A percentile compares a stretch with the other conserved stretches of the same genome.
These are phyloP conservation scores for Cylas formicarius DNA, from an alignment of 1,140 invertebrate genomes.

Conservation along the genomic window DNA sequence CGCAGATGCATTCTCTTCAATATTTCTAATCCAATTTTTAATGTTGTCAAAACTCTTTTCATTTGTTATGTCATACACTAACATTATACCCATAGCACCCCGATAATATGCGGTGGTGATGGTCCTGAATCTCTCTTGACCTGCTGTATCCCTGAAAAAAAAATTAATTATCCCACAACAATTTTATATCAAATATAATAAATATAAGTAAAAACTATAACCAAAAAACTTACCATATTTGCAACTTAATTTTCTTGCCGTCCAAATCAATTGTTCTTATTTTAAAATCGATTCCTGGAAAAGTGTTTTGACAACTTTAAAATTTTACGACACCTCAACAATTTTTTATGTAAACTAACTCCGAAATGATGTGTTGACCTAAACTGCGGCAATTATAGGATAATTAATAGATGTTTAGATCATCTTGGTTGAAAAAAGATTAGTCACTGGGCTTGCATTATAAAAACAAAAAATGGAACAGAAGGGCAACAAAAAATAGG, in stretches of 20 bases:
- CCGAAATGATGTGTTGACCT: neutral
- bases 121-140: slow-evolving; percentile 93
- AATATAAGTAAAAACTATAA: neutral
- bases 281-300: slow-evolving; percentile 97
- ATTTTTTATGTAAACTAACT: neutral
- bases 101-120: slow-evolving; percentile 98
- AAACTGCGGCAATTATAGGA: slow-evolving; percentile 1
- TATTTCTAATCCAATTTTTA: slow-evolving; percentile 97
- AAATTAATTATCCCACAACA: neutral
- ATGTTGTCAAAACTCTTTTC: slow-evolving; percentile 99
- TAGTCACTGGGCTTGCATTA: too few relatives aligned
- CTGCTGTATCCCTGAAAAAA: slow-evolving; percentile 81
- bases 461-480: too few relatives aligned
- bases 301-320: too few relatives aligned
- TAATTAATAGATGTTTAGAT: neutral
- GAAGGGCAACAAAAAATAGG: too few relatives aligned
- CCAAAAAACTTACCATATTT: slow-evolving; percentile 77
- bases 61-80: slow-evolving; percentile 98
- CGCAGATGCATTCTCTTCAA: slow-evolving; percentile 91
- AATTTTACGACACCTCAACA: slow-evolving; percentile 9
- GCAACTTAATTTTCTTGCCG: slow-evolving; percentile 96
- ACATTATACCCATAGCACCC: slow-evolving; percentile 98
- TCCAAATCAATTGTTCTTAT: slow-evolving; percentile 97
- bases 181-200: slow-evolving; percentile 1
- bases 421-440: slow-evolving; percentile 4